Percentiles rank a stretch among this genome's conserved stretches.
Conservation (phyloP, 2,888 invertebrate species). For the Allacma fusca region DNA sequence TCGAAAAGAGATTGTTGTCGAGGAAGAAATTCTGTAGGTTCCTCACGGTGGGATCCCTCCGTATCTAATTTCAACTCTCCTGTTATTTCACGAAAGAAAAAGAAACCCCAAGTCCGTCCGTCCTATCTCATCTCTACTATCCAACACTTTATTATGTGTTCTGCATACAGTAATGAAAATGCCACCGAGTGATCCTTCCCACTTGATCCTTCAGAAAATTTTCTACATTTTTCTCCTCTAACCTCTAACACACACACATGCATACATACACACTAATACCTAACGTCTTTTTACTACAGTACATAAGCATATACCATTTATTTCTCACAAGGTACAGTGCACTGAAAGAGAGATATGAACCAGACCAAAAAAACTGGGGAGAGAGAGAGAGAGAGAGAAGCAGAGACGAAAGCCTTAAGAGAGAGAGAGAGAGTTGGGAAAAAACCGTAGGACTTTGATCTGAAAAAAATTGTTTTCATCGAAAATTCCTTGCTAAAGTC, state of each 20-base stretch:
- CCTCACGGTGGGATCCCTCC: constrained; percentile 35
- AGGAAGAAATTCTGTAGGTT: constrained; percentile 21
- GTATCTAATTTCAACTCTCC: constrained; percentile 31
- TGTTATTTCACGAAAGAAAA: constrained; percentile 30
- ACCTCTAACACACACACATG: neutral
- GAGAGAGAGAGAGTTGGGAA: no score
- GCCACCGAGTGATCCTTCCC: constrained; percentile 22
- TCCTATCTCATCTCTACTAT: neutral
- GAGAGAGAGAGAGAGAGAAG: no score
- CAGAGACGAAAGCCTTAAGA: no score
- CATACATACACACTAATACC: neutral
- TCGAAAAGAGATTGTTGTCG: neutral
- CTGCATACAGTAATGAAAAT: constrained; percentile 37
- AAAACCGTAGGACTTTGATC: no score
- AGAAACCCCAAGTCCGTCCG: neutral
- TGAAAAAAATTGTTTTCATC: no score
- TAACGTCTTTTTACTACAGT: no score
- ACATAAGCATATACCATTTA: no score
- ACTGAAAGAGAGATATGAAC: neutral
- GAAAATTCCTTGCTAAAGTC: no score
- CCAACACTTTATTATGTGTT: constrained; percentile 10
- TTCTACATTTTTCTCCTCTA: neutral
- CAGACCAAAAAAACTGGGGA: no score
- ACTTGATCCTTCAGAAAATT: no score
- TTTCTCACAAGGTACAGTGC: no score